These are phyloP conservation scores for Lycorma delicatula DNA, from an alignment of 1,140 invertebrate genomes.

Conservation along the genomic window DNA sequence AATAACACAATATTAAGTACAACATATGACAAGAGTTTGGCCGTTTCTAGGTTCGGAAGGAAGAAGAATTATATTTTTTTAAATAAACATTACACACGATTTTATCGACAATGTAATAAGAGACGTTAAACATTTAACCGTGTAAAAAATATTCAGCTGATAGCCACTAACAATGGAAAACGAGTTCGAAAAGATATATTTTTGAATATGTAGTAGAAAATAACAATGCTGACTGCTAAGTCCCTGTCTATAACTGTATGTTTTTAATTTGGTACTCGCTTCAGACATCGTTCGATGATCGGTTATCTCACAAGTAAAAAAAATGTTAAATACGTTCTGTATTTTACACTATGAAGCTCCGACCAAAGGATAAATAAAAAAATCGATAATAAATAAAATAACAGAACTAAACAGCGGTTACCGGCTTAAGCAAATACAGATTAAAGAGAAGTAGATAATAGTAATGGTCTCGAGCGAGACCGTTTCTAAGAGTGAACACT, in stretches of 20 bases:
- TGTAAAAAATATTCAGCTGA: neutral
- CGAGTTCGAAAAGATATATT: too few species aligned
- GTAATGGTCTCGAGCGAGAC: neutral
- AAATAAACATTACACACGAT: neutral
- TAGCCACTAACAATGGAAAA: too few species aligned
- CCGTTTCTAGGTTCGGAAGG: neutral
- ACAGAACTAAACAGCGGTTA: too few species aligned
- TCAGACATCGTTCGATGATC: too few species aligned
- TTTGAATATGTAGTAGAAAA: too few species aligned
- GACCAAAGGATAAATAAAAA: neutral
- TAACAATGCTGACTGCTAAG: conserved; percentile 7
- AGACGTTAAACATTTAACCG: neutral
- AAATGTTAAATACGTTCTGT: neutral
- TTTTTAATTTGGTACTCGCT: conserved; percentile 6
- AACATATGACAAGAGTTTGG: conserved; percentile 11
- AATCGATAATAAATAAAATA: neutral
- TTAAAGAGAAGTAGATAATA: conserved; percentile 4
- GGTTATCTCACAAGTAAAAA: neutral
- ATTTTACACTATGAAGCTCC: neutral
- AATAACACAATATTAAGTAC: conserved; percentile 28
- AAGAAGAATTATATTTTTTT: neutral
- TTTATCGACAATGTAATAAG: neutral
- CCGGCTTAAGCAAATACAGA: neutral
- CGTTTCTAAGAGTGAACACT: conserved; percentile 20
- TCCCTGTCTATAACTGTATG: conserved; percentile 9